Evolutionary conservation across 2,113 vertebrate genomes (phyloP), one percentile per base, ranked within the genome.

Genomic region (Tragelaphus imberbis): DNA sequence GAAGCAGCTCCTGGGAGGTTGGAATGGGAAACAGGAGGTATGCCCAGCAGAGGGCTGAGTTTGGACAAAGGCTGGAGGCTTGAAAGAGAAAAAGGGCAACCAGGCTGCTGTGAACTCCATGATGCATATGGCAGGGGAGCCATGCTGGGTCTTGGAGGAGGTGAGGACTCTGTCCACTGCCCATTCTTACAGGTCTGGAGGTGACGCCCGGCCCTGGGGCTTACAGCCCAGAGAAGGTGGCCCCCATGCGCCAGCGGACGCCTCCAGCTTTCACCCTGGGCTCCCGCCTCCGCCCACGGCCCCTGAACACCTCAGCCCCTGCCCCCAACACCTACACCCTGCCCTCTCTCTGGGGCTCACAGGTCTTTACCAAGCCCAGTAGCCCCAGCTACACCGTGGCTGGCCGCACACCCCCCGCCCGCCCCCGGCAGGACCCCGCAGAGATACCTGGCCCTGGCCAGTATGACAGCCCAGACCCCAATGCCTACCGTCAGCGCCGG

Each of bases 261-360:
- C 95, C 99, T 0, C 99, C 99, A 0, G 99, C 99, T 33, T 99
- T 99, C 98, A 99, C 99, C 33, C 99, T 99, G 55, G 99, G 99
- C 33, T 85, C 97, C 33, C 99, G 99, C 53, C 99, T 99, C 17
- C 98, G 97, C 71, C 98, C 98, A 9, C 99, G 98, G 93, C 98
- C 99, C 27, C 97, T 96, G 2, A 77, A 98, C 56, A 99, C 99
- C 36, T 65, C 98, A 0, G 98, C 98, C 5, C 99, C 99, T 0
- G 99, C 99, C 3, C 99, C 99, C 25, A 99, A 99, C 96, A 98
- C 98, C 92, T 99, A 99, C 97, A 98, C 97, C 6, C 98, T 99
- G 53, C 99, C 99, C 1, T 98, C 98, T 1, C 98, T 99, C 14
- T 98, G 99, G 97, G 99, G 99, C 9, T 91, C 99, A 2, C 98